phyloP scores from a whole-genome alignment of 1,140 invertebrate genomes.

The Druon quercuslanigerum region DNA sequence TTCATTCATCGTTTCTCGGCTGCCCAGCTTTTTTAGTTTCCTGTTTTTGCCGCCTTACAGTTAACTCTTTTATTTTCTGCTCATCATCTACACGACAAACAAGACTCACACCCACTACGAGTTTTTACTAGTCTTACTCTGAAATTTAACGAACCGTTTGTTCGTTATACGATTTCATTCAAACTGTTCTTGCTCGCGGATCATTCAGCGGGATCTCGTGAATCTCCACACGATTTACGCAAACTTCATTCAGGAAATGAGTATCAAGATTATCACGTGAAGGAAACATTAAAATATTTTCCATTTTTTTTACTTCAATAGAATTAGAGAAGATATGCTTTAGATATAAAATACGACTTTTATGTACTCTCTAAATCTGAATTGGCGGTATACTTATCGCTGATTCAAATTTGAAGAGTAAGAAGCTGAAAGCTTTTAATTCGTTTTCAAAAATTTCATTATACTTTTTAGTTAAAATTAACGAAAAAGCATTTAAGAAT shows the following conservation, averaged over 20 bases:
- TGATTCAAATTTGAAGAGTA: too few relatives aligned
- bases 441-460: background rate
- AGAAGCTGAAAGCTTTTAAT: background rate
- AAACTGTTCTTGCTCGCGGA: background rate
- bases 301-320: too few relatives aligned
- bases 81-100: constrained; percentile 2
- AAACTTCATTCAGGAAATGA: constrained; percentile 6
- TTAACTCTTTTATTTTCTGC: background rate
- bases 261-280: background rate
- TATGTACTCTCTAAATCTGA: too few relatives aligned
- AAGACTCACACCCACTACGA: too few relatives aligned
- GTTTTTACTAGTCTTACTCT: background rate
- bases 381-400: too few relatives aligned
- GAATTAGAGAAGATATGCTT: background rate
- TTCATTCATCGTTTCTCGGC: constrained; percentile 1
- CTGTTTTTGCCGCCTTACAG: too few relatives aligned
- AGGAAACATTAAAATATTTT: background rate
- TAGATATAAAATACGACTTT: too few relatives aligned
- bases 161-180: constrained; percentile 16
- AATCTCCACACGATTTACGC: background rate
- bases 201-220: background rate
- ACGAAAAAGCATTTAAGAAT: background rate
- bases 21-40: too few relatives aligned
- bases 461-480: background rate
- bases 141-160: constrained; percentile 29